phyloP scores from a whole-genome alignment of 2,797 vertebrate genomes.

The Gouania willdenowi region DNA sequence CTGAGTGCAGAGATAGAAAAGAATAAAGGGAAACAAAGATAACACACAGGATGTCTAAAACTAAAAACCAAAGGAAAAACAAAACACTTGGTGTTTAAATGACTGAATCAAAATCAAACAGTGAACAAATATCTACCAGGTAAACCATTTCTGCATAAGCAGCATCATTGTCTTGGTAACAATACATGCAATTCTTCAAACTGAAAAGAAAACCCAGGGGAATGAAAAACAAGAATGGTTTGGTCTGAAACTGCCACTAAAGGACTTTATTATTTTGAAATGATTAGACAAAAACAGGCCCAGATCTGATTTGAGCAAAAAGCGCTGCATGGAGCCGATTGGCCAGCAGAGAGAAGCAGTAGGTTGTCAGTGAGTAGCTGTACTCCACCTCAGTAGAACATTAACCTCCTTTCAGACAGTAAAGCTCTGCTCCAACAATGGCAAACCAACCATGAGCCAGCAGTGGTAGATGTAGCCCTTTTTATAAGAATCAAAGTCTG shows the following conservation, averaged over 20 bases:
- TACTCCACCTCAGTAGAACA: neutral
- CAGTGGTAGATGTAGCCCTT: too few species aligned
- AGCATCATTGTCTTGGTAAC: constrained; percentile 23
- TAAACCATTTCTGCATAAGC: neutral
- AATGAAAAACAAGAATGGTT: constrained; percentile 7
- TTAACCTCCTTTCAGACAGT: too few species aligned
- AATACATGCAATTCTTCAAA: neutral
- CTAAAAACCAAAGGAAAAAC: neutral
- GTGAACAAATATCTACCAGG: neutral
- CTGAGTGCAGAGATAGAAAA: constrained; percentile 62
- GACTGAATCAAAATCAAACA: too few species aligned
- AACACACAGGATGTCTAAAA: neutral
- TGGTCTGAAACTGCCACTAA: neutral
- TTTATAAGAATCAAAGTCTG: neutral
- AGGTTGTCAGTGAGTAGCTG: neutral
- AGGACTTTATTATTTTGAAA: neutral
- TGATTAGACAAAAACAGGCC: neutral
- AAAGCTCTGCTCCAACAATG: too few species aligned
- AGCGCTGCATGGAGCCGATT: constrained; percentile 15
- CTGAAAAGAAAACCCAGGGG: neutral
- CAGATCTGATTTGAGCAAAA: neutral
- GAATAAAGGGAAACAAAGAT: neutral
- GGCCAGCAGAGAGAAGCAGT: constrained; percentile 48
- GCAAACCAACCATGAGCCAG: too few species aligned
- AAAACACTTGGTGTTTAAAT: too few species aligned